Conservation (phyloP, 2,113 vertebrate species). For the Pituophis catenifer region DNA sequence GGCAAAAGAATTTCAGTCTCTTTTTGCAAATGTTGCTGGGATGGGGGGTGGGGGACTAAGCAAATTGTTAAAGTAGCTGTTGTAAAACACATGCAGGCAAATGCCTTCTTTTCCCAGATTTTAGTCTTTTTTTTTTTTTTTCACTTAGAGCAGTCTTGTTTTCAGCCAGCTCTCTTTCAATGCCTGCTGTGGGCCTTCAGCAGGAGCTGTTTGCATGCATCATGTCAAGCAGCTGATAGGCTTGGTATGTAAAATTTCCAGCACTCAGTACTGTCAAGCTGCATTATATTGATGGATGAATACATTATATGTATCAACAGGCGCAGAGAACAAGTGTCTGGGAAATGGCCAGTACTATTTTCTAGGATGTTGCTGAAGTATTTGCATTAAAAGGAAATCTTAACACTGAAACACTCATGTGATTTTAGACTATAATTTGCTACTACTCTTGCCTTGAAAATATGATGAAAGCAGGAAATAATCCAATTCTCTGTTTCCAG, state of each 20-base stretch:
- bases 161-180: slow-evolving; percentile 22
- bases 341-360: neutral
- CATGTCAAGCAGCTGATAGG: neutral
- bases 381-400: neutral
- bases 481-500: neutral
- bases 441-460: neutral
- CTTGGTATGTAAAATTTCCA: slow-evolving; percentile 30
- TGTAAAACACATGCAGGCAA: neutral
- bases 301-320: slow-evolving; percentile 25
- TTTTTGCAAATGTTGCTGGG: slow-evolving; percentile 46
- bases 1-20: slow-evolving; percentile 22
- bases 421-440: neutral
- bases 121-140: neutral
- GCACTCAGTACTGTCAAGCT: slow-evolving; percentile 24
- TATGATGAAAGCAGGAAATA: neutral
- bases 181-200: slow-evolving; percentile 11
- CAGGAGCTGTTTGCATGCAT: slow-evolving; percentile 9
- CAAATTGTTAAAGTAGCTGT: slow-evolving; percentile 16
- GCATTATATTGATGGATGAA: slow-evolving; percentile 52
- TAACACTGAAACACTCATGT: neutral
- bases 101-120: slow-evolving; percentile 10
- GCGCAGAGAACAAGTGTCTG: slow-evolving; percentile 7
- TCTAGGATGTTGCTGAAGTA: neutral
- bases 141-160: neutral
- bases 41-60: neutral